Base-by-base conservation (phyloP, 2,888 invertebrate genomes). In the Polyommatus icarus region DNA sequence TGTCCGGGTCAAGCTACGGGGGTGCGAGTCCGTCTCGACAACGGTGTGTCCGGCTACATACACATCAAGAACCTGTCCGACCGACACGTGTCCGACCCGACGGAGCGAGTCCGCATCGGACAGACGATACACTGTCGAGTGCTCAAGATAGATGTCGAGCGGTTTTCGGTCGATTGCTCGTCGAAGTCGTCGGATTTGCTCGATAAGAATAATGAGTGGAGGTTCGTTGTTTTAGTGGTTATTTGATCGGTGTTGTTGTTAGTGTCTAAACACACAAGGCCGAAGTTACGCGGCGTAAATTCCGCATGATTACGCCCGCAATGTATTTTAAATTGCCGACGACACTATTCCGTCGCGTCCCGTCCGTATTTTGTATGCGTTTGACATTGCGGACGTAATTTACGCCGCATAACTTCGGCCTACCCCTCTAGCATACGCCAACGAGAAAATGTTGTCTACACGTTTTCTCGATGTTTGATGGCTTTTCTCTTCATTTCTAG, bases 1-100 rank as follows among this genome's bases (percentile, higher is more conserved):
- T 99, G 99, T 91, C 99, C 98, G 0, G 99, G 99, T 0, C 98
- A 98, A 88, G 98, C 99, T 0, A 97, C 97, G 0, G 99, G 99
- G 0, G 97, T 99, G 0, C 96, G 97, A 79, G 94, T 98, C 67
- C 95, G 97, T 0, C 92, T 99, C 3, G 99, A 99, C 90, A 99
- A 99, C 88, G 98, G 98, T 0, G 95, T 98, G 57, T 97, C 96
- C 18, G 99, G 99, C 0, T 99, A 99, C 88, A 98, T 99, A 84
- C 98, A 98, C 85, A 97, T 98, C 78, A 98, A 98, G 90, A 98
- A 98, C 91, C 94, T 99, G 67, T 99, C 99, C 0, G 99, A 99
- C 89, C 97, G 97, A 79, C 97, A 97, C 84, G 99, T 99, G 0
- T 95, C 97, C 12, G 98, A 99, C 92, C 99, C 99, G 0, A 97